Evolutionary conservation across 2,113 vertebrate species (phyloP), one percentile per base, ranked within the genome.

Genomic region (Chaenocephalus aceratus): DNA sequence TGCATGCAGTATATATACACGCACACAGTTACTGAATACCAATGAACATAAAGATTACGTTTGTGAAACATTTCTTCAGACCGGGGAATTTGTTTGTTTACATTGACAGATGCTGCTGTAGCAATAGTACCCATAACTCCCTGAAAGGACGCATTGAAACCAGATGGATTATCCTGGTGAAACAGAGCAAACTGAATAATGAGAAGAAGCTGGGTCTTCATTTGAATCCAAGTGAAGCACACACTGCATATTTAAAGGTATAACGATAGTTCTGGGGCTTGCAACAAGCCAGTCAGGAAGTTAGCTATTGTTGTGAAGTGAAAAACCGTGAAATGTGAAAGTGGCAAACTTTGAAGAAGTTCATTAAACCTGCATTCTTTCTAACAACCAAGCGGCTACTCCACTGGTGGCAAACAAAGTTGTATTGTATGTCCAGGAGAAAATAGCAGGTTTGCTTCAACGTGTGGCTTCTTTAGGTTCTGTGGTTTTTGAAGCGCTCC

Each of bases 1-100:
- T 84, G 64, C 74, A 77, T 75, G 73, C 14, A 10, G 10, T n/a
- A 41, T 8, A 41, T 8, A 4, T 10, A 26, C 21, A 23, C 16
- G 5, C 5, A n/a, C 56, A 72, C 30, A 62, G 70, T 12, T 34
- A 44, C n/a, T 36, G 60, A 60, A 58, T 26, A 54, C 23, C 8
- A 44, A 34, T 26, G 2, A 51, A 46, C 52, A 61, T n/a, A 14
- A 54, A 36, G 41, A 45, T 56, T 44, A 62, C 18, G 53, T n/a
- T 36, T 21, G 23, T 30, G 41, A 57, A 56, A 12, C 4, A 10
- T n/a, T 23, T 76, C 16, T 16, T 61, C 18, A 21, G 23, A n/a
- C 1, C 41, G 36, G 7, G 21, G 10, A 36, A 6, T 52, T 49
- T 59, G 6, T 36, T 52, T 49, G 56, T 56, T 54, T 63, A 51